Conservation (phyloP, 2,797 vertebrate genomes). For the Triplophysa bombifrons region DNA sequence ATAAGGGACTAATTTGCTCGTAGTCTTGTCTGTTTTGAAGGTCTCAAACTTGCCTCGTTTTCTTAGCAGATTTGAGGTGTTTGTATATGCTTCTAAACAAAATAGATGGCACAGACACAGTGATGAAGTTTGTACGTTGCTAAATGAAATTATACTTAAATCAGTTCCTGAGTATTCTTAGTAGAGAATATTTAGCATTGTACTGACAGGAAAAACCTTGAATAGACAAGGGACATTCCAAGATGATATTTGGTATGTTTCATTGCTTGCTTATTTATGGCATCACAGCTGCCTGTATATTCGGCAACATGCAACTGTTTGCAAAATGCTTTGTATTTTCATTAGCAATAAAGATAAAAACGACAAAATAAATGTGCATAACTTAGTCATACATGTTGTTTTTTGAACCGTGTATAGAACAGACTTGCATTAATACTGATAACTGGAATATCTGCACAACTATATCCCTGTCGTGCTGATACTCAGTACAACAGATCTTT, state of each 20-base stretch:
- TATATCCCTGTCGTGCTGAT: neutral
- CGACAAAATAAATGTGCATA: no score
- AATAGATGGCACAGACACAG: neutral
- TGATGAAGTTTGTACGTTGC: neutral
- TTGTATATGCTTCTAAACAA: neutral
- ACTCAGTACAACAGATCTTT: neutral
- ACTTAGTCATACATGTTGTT: no score
- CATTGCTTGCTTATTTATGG: no score
- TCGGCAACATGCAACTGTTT: no score
- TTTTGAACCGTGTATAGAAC: neutral
- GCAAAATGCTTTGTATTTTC: no score
- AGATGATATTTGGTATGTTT: neutral
- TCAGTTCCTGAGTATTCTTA: neutral
- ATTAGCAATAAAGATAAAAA: no score
- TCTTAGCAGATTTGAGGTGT: constrained; percentile 43
- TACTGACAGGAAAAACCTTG: no score
- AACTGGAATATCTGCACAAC: neutral
- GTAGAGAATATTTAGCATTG: no score
- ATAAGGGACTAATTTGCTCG: constrained; percentile 46
- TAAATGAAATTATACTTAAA: constrained; percentile 1
- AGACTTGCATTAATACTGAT: neutral
- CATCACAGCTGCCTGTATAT: no score
- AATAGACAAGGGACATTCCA: neutral
- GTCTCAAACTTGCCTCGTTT: constrained; percentile 52
- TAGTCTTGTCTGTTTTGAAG: constrained; percentile 29